These are phyloP conservation scores for Rhinolophus sinicus DNA, from an alignment of 2,113 vertebrate genomes.

Conservation along the genomic window DNA sequence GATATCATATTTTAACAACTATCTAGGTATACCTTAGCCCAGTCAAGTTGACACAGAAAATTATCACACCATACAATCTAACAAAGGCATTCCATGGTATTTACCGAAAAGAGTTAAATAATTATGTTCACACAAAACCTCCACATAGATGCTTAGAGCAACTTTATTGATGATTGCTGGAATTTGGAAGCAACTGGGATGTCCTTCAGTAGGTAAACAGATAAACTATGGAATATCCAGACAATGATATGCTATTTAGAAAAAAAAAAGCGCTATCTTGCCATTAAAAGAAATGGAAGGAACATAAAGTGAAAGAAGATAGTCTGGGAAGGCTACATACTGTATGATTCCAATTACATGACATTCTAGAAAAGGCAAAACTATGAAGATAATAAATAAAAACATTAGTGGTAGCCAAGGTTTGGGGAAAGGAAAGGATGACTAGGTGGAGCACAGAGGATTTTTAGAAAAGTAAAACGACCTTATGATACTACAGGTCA, in stretches of 20 bases:
- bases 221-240: background rate
- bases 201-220: background rate
- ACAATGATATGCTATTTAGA: background rate
- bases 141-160: too few relatives aligned
- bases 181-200: background rate
- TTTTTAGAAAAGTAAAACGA: background rate
- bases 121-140: too few relatives aligned
- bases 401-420: too few relatives aligned
- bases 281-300: background rate
- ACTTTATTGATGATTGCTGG: background rate
- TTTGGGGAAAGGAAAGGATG: background rate
- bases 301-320: background rate
- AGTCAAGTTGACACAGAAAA: background rate
- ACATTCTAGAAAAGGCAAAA: too few relatives aligned
- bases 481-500: background rate
- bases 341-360: too few relatives aligned
- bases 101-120: background rate
- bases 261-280: background rate
- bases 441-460: background rate
- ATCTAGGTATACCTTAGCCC: background rate
- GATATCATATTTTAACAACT: background rate
- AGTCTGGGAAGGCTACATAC: too few relatives aligned
- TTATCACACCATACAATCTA: background rate
- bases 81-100: background rate
- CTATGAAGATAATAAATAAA: too few relatives aligned